phyloP scores from a whole-genome alignment of 2,797 vertebrate species.

The Hydrophis major region DNA sequence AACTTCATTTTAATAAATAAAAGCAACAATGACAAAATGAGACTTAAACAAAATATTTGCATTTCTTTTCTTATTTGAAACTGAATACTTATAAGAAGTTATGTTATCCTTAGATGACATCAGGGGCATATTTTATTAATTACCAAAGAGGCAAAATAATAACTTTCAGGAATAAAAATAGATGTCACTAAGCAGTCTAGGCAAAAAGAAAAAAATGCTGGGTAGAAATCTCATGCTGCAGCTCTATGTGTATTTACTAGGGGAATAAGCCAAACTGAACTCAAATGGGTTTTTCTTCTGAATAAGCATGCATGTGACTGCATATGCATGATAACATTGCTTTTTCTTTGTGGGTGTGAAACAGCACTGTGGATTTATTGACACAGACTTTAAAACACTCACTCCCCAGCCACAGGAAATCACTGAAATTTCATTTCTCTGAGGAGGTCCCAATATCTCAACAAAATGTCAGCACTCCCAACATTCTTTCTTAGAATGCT shows the following conservation, averaged over 20 bases:
- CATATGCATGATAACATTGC: background rate
- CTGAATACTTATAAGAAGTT: background rate
- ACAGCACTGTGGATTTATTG: background rate
- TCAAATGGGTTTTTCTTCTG: background rate
- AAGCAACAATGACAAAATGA: conserved; percentile 2
- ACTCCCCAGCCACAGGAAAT: background rate
- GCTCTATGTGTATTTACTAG: background rate
- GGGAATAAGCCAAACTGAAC: background rate
- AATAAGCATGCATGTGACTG: background rate
- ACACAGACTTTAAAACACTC: background rate
- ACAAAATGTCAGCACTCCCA: background rate
- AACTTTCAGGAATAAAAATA: conserved; percentile 1
- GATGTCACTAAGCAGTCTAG: background rate
- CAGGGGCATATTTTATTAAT: conserved; percentile 9
- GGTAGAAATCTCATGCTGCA: background rate
- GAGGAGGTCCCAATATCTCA: background rate
- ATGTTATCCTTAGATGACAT: background rate
- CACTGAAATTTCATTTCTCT: background rate
- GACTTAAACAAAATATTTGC: background rate
- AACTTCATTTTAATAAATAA: conserved; percentile 15
- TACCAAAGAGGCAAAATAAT: background rate
- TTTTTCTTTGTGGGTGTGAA: background rate
- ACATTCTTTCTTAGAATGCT: background rate
- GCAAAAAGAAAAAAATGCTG: background rate
- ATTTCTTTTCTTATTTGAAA: background rate